Conservation (phyloP, 2,888 invertebrate genomes). For the Nomada ferruginata region DNA sequence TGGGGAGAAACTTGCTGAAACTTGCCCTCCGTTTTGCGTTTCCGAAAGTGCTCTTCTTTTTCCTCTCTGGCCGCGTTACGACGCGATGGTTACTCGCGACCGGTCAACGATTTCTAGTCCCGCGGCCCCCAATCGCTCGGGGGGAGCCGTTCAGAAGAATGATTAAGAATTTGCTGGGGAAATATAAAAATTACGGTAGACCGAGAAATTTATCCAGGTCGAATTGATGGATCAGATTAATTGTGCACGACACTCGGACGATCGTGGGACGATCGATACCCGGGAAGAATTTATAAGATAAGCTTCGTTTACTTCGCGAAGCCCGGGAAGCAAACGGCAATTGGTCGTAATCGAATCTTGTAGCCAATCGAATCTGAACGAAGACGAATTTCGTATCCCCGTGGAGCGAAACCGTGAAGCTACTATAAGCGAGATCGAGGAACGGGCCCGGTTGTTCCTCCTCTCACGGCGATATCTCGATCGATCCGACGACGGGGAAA, state of each 20-base stretch:
- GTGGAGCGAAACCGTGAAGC: slow-evolving; percentile 12
- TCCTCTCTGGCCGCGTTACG: not conserved
- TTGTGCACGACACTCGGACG: too few species aligned
- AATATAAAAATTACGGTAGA: too few species aligned
- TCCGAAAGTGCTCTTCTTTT: not conserved
- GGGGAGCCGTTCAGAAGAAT: too few species aligned
- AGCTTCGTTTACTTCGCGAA: not conserved
- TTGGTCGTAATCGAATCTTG: slow-evolving; percentile 27
- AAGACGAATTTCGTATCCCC: slow-evolving; percentile 41
- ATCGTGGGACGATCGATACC: too few species aligned
- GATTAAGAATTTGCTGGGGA: too few species aligned
- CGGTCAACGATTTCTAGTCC: not conserved
- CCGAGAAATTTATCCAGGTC: too few species aligned
- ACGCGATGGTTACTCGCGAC: too few species aligned
- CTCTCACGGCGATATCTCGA: slow-evolving; percentile 65
- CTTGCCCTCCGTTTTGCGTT: slow-evolving; percentile 31
- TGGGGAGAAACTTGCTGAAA: slow-evolving; percentile 52
- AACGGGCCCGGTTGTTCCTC: not conserved
- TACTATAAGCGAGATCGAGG: slow-evolving; percentile 11
- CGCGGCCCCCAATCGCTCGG: not conserved
- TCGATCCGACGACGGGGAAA: slow-evolving; percentile 57
- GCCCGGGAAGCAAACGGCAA: slow-evolving; percentile 21
- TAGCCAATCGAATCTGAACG: slow-evolving; percentile 15
- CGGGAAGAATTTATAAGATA: not conserved
- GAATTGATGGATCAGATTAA: too few species aligned